Conservation (phyloP, 2,888 invertebrate genomes). For the Macroteleia sp. region DNA sequence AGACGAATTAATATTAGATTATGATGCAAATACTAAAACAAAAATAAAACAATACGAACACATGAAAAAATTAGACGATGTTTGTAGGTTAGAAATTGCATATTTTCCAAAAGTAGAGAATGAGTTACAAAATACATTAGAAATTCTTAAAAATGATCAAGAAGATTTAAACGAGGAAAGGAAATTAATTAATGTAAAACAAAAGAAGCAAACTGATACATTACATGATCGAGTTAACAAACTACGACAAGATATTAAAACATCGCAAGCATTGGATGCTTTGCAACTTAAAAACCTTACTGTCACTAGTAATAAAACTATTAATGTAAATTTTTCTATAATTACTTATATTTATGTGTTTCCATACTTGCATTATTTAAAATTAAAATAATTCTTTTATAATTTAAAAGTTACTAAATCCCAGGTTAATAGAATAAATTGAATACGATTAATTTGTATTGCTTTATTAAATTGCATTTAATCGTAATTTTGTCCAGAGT, state of each 20-base stretch:
- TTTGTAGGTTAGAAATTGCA: slow-evolving; percentile 82
- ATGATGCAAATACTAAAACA: slow-evolving; percentile 75
- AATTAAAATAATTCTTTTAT: too few relatives aligned
- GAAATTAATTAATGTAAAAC: slow-evolving; percentile 68
- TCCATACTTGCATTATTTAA: too few relatives aligned
- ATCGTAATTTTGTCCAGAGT: too few relatives aligned
- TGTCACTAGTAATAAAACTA: slow-evolving; percentile 86
- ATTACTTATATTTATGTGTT: background rate
- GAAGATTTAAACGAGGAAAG: slow-evolving; percentile 66
- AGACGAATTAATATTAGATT: too few relatives aligned
- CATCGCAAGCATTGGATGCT: slow-evolving; percentile 84
- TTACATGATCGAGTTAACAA: slow-evolving; percentile 77
- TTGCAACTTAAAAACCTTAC: slow-evolving; percentile 87
- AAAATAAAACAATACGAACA: slow-evolving; percentile 82
- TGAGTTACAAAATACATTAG: slow-evolving; percentile 71
- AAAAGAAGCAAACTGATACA: slow-evolving; percentile 66
- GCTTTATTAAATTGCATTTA: too few relatives aligned
- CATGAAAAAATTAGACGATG: slow-evolving; percentile 85
- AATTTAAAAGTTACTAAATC: too few relatives aligned
- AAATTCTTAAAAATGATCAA: slow-evolving; percentile 70
- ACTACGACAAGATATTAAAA: slow-evolving; percentile 86
- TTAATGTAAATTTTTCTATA: slow-evolving; percentile 76
- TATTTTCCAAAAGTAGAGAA: slow-evolving; percentile 80
- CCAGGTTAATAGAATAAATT: too few relatives aligned
- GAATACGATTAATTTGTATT: too few relatives aligned